These are phyloP conservation scores for Capromys pilorides DNA, from an alignment of 2,797 vertebrate species.

Conservation along the genomic window DNA sequence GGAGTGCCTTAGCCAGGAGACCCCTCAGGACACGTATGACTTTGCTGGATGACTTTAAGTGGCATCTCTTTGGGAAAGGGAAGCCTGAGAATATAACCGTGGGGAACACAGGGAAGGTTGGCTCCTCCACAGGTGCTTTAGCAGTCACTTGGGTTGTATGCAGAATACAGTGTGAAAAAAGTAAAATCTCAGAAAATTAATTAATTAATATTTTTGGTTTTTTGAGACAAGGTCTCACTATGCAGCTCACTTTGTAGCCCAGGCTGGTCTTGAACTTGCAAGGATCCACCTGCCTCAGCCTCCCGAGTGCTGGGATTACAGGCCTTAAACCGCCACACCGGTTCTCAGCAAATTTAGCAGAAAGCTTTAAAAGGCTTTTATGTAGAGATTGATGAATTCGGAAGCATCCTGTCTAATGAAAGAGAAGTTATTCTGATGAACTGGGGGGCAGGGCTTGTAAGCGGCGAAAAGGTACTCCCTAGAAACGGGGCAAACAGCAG, in stretches of 20 bases:
- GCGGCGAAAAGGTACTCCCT: neutral
- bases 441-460: neutral
- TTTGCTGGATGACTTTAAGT: neutral
- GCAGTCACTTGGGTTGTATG: neutral
- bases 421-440: neutral
- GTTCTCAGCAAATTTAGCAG: neutral
- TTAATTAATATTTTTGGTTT: too few species aligned
- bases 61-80: neutral
- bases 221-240: too few species aligned
- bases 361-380: neutral
- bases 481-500: neutral
- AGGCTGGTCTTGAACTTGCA: too few species aligned
- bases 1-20: neutral
- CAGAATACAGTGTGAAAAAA: constrained; percentile 8
- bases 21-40: neutral
- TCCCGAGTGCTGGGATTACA: too few species aligned
- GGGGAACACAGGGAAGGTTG: neutral
- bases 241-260: too few species aligned
- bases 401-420: neutral
- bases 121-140: neutral
- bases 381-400: neutral
- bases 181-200: neutral
- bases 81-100: neutral
- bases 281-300: too few species aligned
- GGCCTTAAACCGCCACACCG: too few species aligned